These are phyloP conservation scores for Acrobasis suavella DNA, from an alignment of 2,888 invertebrate species.

Conservation along the genomic window DNA sequence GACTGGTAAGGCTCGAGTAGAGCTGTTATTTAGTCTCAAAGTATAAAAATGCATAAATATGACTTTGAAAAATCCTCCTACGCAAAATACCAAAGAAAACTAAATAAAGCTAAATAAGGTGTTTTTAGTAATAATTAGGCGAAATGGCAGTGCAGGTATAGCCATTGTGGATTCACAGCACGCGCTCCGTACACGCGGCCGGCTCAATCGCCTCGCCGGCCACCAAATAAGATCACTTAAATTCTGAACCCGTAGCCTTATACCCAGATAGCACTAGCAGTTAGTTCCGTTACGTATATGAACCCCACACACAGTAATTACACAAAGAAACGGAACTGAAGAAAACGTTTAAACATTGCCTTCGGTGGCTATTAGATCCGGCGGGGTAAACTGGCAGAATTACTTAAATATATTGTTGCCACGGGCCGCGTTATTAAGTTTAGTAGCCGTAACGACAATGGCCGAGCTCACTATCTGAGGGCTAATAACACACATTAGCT, in stretches of 20 bases:
- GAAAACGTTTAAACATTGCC: slow-evolving; percentile 60
- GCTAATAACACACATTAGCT: slow-evolving; percentile 15
- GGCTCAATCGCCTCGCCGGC: slow-evolving; percentile 63
- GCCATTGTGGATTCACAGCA: slow-evolving; percentile 69
- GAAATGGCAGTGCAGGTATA: slow-evolving; percentile 57
- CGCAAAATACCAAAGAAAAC: slow-evolving; percentile 35
- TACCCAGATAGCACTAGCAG: slow-evolving; percentile 67
- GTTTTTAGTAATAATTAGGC: slow-evolving; percentile 66
- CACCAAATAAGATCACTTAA: slow-evolving; percentile 78
- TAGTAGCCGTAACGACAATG: slow-evolving; percentile 40
- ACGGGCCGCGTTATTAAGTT: slow-evolving; percentile 49
- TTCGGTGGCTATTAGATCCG: slow-evolving; percentile 50
- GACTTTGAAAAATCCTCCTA: neutral
- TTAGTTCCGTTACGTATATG: slow-evolving; percentile 68
- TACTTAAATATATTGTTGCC: slow-evolving; percentile 48
- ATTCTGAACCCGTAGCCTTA: slow-evolving; percentile 71
- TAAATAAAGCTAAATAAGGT: slow-evolving; percentile 54
- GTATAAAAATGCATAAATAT: too few relatives aligned
- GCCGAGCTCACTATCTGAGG: slow-evolving; percentile 36
- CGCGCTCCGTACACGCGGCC: slow-evolving; percentile 57
- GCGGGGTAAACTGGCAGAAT: slow-evolving; percentile 48
- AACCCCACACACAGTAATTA: slow-evolving; percentile 68
- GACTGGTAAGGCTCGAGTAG: neutral
- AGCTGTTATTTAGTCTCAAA: slow-evolving; percentile 2
- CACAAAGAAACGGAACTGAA: slow-evolving; percentile 70